Conservation (phyloP, 2,113 vertebrate species). For the Pterocles gutturalis region DNA sequence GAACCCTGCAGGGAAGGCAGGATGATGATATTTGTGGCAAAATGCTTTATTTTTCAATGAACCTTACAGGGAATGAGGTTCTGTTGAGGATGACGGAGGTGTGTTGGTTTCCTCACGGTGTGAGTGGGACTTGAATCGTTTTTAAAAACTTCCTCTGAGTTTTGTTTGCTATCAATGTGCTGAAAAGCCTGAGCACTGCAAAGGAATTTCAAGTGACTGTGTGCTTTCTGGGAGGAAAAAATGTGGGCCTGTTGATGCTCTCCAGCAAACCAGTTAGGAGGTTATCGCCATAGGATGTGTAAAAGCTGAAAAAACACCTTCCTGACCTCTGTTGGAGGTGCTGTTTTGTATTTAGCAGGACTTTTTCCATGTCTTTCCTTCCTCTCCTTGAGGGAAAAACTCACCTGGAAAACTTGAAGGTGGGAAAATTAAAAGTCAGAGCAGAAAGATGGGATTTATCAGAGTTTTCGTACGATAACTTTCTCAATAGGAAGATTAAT, state of each 20-base stretch:
- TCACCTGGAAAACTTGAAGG: background rate
- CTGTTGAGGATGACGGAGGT: background rate
- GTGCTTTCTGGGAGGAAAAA: background rate
- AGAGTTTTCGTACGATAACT: fast-evolving
- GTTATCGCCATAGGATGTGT: background rate
- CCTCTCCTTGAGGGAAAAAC: background rate
- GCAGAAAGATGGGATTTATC: background rate
- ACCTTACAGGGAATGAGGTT: fast-evolving
- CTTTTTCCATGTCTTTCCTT: background rate
- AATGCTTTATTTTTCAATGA: background rate
- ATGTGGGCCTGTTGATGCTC: background rate
- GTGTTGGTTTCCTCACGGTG: background rate
- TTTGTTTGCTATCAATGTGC: background rate
- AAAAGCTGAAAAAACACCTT: background rate
- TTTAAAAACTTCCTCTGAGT: background rate
- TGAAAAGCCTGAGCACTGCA: background rate
- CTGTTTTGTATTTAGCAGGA: background rate
- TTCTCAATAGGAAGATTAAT: background rate
- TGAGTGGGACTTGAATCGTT: background rate
- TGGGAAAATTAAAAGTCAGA: background rate
- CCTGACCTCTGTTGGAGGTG: background rate
- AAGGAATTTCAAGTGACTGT: background rate
- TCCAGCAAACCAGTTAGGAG: background rate
- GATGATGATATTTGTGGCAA: background rate
- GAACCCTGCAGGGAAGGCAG: background rate